These are phyloP conservation scores for Tipula unca DNA, from an alignment of 2,888 invertebrate genomes.

Conservation along the genomic window DNA sequence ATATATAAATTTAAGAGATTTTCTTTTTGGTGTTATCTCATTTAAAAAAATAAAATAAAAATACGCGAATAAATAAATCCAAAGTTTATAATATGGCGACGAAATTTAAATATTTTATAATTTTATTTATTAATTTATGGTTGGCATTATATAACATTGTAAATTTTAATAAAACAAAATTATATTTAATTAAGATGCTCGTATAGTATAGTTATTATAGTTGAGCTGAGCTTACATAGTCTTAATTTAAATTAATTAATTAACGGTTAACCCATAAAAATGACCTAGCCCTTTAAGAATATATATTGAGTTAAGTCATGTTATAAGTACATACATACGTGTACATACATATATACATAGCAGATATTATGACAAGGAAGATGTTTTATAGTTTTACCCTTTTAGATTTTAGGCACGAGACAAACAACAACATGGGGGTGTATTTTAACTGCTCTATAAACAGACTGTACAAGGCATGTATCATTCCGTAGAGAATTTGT, in stretches of 20 bases:
- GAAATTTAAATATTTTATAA: background rate
- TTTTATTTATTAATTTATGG: background rate
- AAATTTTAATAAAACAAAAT: background rate
- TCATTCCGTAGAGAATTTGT: background rate
- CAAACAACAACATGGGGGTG: background rate
- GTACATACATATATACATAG: background rate
- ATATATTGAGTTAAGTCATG: background rate
- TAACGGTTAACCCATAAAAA: background rate
- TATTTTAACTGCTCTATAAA: background rate
- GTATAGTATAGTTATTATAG: background rate
- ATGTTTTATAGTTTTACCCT: background rate
- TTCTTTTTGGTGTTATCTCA: background rate
- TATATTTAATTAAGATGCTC: background rate
- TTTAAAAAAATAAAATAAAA: background rate
- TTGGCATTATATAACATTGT: background rate
- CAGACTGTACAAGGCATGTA: background rate
- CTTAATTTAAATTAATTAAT: background rate
- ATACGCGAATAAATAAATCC: background rate
- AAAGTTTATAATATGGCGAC: background rate
- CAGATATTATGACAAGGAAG: background rate
- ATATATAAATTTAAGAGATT: background rate
- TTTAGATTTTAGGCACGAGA: background rate
- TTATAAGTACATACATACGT: too few relatives aligned
- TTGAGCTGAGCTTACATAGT: background rate
- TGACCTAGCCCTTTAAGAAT: background rate